Evolutionary conservation across 2,888 invertebrate species (phyloP), one percentile per base, ranked within the genome.

Genomic region (Athrips mouffetella): DNA sequence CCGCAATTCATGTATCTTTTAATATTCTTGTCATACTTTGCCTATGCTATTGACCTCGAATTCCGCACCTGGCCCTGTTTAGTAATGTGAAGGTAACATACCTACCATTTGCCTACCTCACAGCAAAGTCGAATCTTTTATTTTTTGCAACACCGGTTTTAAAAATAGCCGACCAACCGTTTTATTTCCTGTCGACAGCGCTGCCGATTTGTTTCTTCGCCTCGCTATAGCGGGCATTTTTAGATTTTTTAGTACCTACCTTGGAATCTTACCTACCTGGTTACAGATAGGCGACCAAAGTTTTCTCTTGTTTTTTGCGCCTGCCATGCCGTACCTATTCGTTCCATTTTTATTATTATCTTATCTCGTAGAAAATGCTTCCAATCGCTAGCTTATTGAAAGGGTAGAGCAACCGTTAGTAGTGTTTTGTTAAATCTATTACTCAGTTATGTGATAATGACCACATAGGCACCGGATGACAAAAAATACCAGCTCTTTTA

Each of bases 21-120:
- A 20, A 10, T 15, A n/a, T 65, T 70, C 60, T 72, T 70, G 63
- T 65, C 63, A 57, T 56, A 58, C 53, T 62, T 53, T 50, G n/a
- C n/a, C 50, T 54, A 58, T 75, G 74, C 55, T 72, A 67, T 69
- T 76, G 76, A 79, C 75, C 67, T 67, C n/a, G 51, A 47, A 53
- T 57, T 51, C 54, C 62, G 61, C 73, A 76, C 72, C 75, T 70
- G 72, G 72, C 56, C 58, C 51, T 52, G 49, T 51, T 49, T 57
- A 53, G 51, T 49, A 49, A 57, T 58, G 64, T 60, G n/a, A n/a
- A n/a, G n/a, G n/a, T n/a, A 60, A 56, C 57, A 57, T 55, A 62
- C 60, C 51, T 56, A 50, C 47, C 20, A 54, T 47, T 52, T 48
- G 31, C 45, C 27, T 44, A 47, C 45, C 29, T 41, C 47, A 50